A percentile compares a stretch with the other conserved stretches of the same genome.
These are phyloP conservation scores for Eumeta japonica DNA, from an alignment of 1,140 invertebrate genomes.

Conservation along the genomic window DNA sequence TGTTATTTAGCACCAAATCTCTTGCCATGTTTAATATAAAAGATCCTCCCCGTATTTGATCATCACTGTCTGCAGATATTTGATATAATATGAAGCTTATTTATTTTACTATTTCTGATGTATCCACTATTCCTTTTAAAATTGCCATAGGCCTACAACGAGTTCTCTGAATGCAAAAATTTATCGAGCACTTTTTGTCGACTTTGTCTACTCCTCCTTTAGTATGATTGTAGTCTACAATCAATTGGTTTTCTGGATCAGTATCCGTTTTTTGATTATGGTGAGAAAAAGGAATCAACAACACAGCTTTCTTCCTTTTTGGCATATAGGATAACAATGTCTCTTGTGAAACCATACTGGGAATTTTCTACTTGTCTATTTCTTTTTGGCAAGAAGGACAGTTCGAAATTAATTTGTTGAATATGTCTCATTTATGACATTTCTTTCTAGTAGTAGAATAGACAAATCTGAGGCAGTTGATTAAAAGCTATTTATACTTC, in stretches of 20 bases:
- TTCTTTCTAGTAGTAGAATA: neutral
- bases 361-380: constrained; percentile 1
- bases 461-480: constrained; percentile 6
- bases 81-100: too few species aligned
- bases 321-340: constrained; percentile 11
- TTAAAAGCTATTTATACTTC: constrained; percentile 9
- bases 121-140: constrained; percentile 10
- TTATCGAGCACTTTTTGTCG: constrained; percentile 24
- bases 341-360: constrained; percentile 8
- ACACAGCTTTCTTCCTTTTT: constrained; percentile 12
- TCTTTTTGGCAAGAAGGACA: constrained; percentile 10
- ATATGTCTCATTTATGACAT: constrained; percentile 2
- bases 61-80: too few species aligned
- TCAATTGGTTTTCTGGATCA: constrained; percentile 28
- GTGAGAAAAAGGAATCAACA: constrained; percentile 10
- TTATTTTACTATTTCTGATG: too few species aligned
- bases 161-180: constrained; percentile 15
- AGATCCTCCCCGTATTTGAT: too few species aligned
- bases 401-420: constrained; percentile 3
- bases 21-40: too few species aligned
- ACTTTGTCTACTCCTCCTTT: constrained; percentile 42
- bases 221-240: constrained; percentile 38
- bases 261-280: constrained; percentile 11
- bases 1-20: too few species aligned
- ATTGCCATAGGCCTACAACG: constrained; percentile 18